Conservation (phyloP, 2,888 invertebrate species). For the Rhopalosiphum nymphaeae region DNA sequence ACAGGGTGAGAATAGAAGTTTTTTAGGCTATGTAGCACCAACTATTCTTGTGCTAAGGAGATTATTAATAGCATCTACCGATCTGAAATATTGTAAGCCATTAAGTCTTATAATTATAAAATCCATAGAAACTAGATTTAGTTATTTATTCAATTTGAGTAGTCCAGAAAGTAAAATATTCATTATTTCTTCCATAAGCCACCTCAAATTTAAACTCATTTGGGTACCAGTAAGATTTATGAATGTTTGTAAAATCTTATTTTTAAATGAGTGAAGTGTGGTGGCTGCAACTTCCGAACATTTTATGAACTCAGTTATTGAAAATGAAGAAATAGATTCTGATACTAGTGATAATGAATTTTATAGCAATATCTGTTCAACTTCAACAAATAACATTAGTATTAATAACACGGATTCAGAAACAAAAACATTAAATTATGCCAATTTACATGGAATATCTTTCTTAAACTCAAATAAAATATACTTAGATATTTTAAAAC, state of each 20-base stretch:
- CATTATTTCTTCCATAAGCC: not conserved
- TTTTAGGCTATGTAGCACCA: slow-evolving; percentile 10
- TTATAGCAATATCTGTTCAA: no score
- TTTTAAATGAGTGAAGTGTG: not conserved
- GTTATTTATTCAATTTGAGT: not conserved
- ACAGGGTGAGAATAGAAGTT: not conserved
- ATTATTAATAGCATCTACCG: not conserved
- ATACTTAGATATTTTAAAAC: no score
- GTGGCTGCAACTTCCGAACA: not conserved
- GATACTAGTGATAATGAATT: no score
- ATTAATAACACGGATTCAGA: no score
- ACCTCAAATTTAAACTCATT: not conserved
- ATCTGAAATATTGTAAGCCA: slow-evolving; percentile 14
- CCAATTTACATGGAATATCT: no score
- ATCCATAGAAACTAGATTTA: not conserved
- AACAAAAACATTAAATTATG: no score
- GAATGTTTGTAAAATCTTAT: not conserved
- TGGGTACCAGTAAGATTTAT: not conserved
- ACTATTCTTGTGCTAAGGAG: not conserved
- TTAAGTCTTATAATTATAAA: slow-evolving; percentile 23
- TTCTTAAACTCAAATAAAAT: no score
- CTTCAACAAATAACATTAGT: no score
- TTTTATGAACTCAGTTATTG: no score
- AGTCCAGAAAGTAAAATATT: not conserved
- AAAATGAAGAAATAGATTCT: no score